phyloP scores from a whole-genome alignment of 1,140 invertebrate genomes.

The Apolygus lucorum region DNA sequence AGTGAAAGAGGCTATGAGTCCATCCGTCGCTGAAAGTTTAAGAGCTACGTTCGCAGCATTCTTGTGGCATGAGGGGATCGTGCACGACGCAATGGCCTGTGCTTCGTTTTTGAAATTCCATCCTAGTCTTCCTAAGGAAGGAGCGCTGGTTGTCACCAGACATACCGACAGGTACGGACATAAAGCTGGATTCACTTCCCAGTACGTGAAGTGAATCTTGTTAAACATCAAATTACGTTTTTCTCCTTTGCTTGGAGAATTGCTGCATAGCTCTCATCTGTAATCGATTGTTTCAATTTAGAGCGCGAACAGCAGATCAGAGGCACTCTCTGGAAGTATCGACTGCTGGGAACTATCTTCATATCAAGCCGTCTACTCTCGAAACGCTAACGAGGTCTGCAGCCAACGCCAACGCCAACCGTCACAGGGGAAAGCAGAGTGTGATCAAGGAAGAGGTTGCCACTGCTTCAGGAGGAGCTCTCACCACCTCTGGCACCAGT shows the following conservation, averaged over 20 bases:
- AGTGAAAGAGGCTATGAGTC: constrained; percentile 77
- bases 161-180: constrained; percentile 42
- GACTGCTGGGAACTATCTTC: constrained; percentile 54
- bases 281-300: too few relatives aligned
- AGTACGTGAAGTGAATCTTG: too few relatives aligned
- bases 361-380: constrained; percentile 66
- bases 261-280: too few relatives aligned
- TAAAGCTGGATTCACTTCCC: too few relatives aligned
- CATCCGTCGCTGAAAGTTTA: constrained; percentile 84
- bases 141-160: constrained; percentile 60
- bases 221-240: too few relatives aligned
- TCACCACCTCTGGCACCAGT: background rate
- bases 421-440: constrained; percentile 45
- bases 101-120: constrained; percentile 94
- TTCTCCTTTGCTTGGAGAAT: background rate
- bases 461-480: background rate
- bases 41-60: constrained; percentile 91
- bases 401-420: constrained; percentile 59
- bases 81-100: constrained; percentile 95
- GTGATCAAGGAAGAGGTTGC: constrained; percentile 50
- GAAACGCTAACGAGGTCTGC: constrained; percentile 66
- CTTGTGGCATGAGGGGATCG: constrained; percentile 94
- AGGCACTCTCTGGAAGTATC: constrained; percentile 35
- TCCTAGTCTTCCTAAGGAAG: constrained; percentile 72
- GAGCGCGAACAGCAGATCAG: constrained; percentile 27